phyloP scores from a whole-genome alignment of 64 coral and sea anemone species.

The Dendronephthya gigantea region DNA sequence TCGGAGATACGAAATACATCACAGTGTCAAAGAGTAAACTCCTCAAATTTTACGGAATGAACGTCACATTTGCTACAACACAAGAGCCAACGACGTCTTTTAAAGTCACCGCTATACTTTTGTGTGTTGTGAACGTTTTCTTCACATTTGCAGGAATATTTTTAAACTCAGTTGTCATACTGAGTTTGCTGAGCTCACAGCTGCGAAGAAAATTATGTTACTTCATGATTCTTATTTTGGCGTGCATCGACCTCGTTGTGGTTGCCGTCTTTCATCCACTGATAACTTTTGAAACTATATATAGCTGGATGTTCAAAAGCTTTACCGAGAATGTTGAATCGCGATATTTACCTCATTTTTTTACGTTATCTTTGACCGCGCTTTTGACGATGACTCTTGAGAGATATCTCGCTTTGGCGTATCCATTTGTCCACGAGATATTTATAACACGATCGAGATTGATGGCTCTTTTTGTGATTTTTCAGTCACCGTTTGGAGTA shows the following conservation, averaged over 20 bases:
- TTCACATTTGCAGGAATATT: not conserved
- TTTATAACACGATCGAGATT: not conserved
- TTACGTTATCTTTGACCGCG: not conserved
- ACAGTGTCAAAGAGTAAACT: no score
- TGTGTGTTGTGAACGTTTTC: not conserved
- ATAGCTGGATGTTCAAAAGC: not conserved
- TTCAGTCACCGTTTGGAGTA: not conserved
- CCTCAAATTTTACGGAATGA: no score
- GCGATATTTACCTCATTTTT: not conserved
- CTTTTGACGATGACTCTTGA: not conserved
- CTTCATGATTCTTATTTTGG: not conserved
- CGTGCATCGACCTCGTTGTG: not conserved
- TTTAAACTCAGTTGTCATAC: not conserved
- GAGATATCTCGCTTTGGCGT: not conserved
- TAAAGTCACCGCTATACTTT: no score
- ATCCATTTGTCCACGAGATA: not conserved
- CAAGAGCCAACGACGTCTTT: no score
- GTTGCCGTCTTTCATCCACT: not conserved
- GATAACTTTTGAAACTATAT: not conserved
- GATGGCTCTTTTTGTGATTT: not conserved
- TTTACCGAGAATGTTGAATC: not conserved
- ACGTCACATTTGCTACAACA: no score
- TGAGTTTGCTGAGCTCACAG: not conserved
- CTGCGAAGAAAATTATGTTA: not conserved
- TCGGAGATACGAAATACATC: no score